Conservation (phyloP, 2,113 vertebrate genomes). For the Emydura subglobosa region DNA sequence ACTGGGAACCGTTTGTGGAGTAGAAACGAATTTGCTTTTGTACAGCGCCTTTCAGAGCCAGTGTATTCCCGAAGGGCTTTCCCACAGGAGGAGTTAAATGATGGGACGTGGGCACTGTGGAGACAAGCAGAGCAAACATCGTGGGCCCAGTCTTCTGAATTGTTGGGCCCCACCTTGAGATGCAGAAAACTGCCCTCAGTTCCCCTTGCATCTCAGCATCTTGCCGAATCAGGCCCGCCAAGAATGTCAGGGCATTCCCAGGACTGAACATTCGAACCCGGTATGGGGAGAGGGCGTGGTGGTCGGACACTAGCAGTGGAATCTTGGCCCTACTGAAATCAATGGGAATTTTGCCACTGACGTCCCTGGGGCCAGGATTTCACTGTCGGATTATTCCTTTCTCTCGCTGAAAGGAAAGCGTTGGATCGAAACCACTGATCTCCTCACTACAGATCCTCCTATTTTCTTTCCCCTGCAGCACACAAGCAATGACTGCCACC, state of each 20-base stretch:
- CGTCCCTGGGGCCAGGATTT: neutral
- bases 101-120: neutral
- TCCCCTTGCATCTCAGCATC: neutral
- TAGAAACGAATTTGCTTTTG: neutral
- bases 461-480: neutral
- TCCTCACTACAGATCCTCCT: neutral
- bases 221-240: neutral
- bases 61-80: neutral
- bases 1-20: neutral
- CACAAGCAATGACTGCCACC: neutral
- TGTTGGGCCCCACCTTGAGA: neutral
- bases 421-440: neutral
- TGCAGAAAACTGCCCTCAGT: neutral
- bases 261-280: neutral
- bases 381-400: neutral
- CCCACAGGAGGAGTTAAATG: neutral
- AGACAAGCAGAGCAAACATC: neutral
- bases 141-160: neutral
- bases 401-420: neutral
- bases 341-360: neutral
- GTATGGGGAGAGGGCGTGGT: neutral
- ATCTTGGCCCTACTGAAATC: neutral
- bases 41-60: neutral
- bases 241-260: neutral
- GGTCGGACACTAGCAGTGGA: neutral